Conservation (phyloP, 2,113 vertebrate genomes). For the Pholis gunnellus region DNA sequence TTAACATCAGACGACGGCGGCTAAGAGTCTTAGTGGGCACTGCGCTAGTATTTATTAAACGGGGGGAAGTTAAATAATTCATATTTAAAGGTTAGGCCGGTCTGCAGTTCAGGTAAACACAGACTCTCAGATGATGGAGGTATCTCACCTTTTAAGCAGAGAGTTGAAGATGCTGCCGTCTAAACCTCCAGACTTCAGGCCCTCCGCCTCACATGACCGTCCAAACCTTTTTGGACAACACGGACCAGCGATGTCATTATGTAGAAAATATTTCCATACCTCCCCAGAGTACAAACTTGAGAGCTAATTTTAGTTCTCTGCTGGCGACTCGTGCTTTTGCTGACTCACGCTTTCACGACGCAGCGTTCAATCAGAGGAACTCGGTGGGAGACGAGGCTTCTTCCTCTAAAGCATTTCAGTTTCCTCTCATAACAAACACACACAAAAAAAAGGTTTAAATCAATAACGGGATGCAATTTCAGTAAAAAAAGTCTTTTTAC, state of each 20-base stretch:
- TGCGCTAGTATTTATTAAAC: too few relatives aligned
- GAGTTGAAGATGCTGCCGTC: neutral
- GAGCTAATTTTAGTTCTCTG: slow-evolving; percentile 21
- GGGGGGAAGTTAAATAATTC: too few relatives aligned
- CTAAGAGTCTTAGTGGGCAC: too few relatives aligned
- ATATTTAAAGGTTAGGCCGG: too few relatives aligned
- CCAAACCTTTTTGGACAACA: neutral
- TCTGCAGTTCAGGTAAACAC: too few relatives aligned
- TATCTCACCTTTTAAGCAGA: neutral
- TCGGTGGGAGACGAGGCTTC: slow-evolving; percentile 29
- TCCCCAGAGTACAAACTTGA: slow-evolving; percentile 7
- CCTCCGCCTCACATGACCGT: too few relatives aligned
- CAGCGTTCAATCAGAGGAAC: slow-evolving; percentile 44
- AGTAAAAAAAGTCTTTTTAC: neutral
- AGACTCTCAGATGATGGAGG: too few relatives aligned
- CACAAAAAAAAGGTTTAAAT: too few relatives aligned
- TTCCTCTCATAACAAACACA: too few relatives aligned
- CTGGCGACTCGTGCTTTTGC: slow-evolving; percentile 1
- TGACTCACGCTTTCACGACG: slow-evolving; percentile 42
- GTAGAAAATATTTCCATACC: neutral
- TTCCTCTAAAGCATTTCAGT: slow-evolving; percentile 24
- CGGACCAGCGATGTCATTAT: neutral
- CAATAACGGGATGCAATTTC: too few relatives aligned
- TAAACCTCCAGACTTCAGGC: neutral
- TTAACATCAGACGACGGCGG: too few relatives aligned